Conservation (phyloP, 2,113 vertebrate species). For the Lates calcarifer region DNA sequence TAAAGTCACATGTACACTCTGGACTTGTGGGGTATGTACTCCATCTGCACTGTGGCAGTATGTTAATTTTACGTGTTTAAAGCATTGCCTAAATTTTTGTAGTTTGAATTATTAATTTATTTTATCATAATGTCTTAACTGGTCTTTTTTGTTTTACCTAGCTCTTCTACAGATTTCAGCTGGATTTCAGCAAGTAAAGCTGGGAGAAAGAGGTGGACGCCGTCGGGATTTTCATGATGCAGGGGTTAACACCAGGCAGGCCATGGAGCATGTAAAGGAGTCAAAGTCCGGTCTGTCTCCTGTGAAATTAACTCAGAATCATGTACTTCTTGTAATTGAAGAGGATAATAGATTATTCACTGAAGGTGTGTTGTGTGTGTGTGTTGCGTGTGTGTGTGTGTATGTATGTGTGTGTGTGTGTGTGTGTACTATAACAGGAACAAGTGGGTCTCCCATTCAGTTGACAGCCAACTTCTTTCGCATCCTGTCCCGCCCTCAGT, state of each 20-base stretch:
- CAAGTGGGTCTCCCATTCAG: conserved; percentile 83
- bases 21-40: not conserved
- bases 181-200: conserved; percentile 90
- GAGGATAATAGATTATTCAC: not conserved
- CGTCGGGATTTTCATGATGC: conserved; percentile 90
- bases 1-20: not conserved
- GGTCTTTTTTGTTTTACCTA: conserved; percentile 38
- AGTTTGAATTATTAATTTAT: too few species aligned
- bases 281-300: conserved; percentile 88
- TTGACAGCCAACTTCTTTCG: conserved; percentile 90
- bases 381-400: too few species aligned
- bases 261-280: conserved; percentile 91
- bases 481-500: conserved; percentile 90
- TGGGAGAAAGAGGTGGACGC: conserved; percentile 91
- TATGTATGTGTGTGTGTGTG: too few species aligned
- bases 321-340: not conserved
- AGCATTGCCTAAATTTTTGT: too few species aligned
- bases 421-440: conserved; percentile 79
- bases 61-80: too few species aligned
- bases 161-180: conserved; percentile 87
- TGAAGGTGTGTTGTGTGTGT: too few species aligned
- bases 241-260: conserved; percentile 89
- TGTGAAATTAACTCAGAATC: too few species aligned
- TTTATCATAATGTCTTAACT: not conserved
- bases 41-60: too few species aligned